Evolutionary conservation across 2,888 invertebrate genomes (phyloP).

Genomic region (Ctenicera cuprea): DNA sequence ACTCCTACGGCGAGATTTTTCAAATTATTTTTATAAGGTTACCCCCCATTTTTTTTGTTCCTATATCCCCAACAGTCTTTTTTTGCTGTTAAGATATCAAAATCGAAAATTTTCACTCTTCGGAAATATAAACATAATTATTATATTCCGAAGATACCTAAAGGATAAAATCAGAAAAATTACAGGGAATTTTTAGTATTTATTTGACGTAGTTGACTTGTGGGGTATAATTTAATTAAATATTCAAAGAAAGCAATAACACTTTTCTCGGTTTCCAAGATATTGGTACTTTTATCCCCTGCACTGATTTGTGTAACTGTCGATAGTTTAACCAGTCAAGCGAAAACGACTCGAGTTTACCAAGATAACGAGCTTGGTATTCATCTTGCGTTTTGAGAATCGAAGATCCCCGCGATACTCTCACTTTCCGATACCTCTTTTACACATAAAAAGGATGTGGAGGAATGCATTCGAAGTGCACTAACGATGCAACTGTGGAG

Average conservation of each 20-base stretch:
- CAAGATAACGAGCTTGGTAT: constrained; percentile 57
- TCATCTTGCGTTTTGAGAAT: constrained; percentile 53
- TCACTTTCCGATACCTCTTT: constrained; percentile 42
- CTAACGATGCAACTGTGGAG: constrained; percentile 41
- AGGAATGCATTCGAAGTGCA: constrained; percentile 47
- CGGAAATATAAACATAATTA: no score
- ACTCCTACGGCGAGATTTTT: no score
- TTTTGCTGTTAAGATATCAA: no score
- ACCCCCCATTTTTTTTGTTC: no score
- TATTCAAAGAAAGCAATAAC: not conserved
- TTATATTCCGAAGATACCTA: no score
- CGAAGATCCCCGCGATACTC: constrained; percentile 45
- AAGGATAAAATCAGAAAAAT: no score
- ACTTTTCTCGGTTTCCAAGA: not conserved
- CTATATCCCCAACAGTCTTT: no score
- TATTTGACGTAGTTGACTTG: not conserved
- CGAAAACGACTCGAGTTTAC: constrained; percentile 40
- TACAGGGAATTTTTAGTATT: not conserved
- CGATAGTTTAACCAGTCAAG: constrained; percentile 37
- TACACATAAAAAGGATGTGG: constrained; percentile 20
- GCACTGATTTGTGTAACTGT: constrained; percentile 32
- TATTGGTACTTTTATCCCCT: not conserved
- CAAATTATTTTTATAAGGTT: no score
- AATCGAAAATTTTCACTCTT: no score
- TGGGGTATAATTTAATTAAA: not conserved